Percentiles rank a stretch among this genome's conserved stretches.
phyloP scores from a whole-genome alignment of 1,140 invertebrate genomes.

The Trichonephila clavata region DNA sequence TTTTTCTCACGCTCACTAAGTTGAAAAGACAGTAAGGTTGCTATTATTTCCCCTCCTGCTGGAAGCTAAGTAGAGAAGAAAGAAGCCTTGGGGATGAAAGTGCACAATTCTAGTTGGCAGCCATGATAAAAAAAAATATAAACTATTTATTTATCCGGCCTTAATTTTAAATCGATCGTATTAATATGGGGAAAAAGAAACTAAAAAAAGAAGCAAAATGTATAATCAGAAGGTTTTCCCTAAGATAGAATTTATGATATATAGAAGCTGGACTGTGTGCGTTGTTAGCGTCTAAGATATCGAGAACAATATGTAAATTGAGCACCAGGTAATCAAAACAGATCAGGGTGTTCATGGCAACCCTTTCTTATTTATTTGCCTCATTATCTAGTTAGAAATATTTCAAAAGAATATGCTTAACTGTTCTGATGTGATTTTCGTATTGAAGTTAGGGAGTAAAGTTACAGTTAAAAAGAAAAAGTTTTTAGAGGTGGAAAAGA shows the following conservation, averaged over 20 bases:
- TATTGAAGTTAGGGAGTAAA: not conserved
- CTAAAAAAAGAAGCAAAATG: slow-evolving; percentile 1
- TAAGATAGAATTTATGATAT: slow-evolving; percentile 45
- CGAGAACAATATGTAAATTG: slow-evolving; percentile 67
- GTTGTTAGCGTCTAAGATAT: slow-evolving; percentile 42
- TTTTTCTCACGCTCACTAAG: not conserved
- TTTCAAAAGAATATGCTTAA: slow-evolving; percentile 2
- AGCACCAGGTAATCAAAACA: slow-evolving; percentile 66
- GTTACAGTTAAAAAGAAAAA: not conserved
- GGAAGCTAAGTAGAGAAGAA: not conserved
- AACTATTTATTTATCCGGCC: slow-evolving; percentile 63
- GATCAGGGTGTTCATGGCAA: slow-evolving; percentile 54
- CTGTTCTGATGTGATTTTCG: slow-evolving; percentile 23
- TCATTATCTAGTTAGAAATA: slow-evolving; percentile 26
- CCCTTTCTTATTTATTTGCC: not conserved
- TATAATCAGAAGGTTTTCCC: not conserved
- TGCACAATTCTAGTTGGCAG: slow-evolving; percentile 1
- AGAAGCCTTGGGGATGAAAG: not conserved
- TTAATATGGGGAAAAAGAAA: slow-evolving; percentile 56
- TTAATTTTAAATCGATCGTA: slow-evolving; percentile 69
- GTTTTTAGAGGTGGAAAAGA: not conserved
- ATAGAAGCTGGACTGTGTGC: not conserved
- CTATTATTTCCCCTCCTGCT: not conserved
- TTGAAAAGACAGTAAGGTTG: not conserved
- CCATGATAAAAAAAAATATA: slow-evolving; percentile 7